These are phyloP conservation scores for Lagria hirta DNA, from an alignment of 2,888 invertebrate species.

Conservation along the genomic window DNA sequence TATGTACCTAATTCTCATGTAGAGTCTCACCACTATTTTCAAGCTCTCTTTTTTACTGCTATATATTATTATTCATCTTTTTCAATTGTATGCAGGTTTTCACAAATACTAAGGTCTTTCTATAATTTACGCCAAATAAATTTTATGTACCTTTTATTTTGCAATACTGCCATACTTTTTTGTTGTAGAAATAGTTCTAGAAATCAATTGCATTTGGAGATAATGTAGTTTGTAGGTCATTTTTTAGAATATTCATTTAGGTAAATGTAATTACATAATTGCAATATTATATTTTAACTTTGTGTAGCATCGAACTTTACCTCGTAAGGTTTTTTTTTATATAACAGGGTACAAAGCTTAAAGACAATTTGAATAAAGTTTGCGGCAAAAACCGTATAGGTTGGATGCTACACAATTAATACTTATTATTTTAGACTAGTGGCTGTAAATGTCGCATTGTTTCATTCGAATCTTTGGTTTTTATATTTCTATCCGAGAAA, in stretches of 20 bases:
- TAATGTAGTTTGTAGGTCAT: constrained; percentile 12
- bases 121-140: too few species aligned
- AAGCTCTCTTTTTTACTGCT: constrained; percentile 33
- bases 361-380: constrained; percentile 15
- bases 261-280: constrained; percentile 3
- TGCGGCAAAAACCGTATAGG: constrained; percentile 2
- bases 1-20: constrained; percentile 22
- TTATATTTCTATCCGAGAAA: constrained; percentile 12
- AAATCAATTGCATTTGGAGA: constrained; percentile 14
- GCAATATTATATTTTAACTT: constrained; percentile 16
- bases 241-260: constrained; percentile 4
- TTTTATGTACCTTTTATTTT: constrained; percentile 15
- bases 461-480: constrained; percentile 18
- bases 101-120: too few species aligned
- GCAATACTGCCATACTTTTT: constrained; percentile 24
- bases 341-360: constrained; percentile 19
- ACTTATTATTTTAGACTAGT: constrained; percentile 10
- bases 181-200: constrained; percentile 14
- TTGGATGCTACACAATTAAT: constrained; percentile 13
- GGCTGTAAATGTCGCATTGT: constrained; percentile 18
- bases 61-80: too few species aligned
- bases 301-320: constrained; percentile 15
- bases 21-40: constrained; percentile 28
- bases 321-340: constrained; percentile 2
- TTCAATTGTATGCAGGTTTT: too few species aligned